Evolutionary conservation across 30 jellyfish, hydroid and myxozoan genomes (phyloP), one percentile per base, ranked within the genome.

Genomic region (Aurelia aurita): DNA sequence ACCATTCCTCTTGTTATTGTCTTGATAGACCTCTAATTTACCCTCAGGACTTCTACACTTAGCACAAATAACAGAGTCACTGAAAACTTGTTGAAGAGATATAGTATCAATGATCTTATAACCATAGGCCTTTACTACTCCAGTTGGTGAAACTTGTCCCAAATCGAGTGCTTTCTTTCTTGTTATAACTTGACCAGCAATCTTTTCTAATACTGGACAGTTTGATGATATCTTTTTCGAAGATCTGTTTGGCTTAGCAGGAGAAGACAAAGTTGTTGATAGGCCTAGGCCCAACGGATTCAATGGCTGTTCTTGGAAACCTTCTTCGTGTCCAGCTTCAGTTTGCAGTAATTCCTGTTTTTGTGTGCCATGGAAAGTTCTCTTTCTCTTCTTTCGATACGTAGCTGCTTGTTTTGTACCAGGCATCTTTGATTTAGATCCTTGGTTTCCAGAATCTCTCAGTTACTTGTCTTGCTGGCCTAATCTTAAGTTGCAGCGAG

Each of bases 91-190:
- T 34, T 34, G 77, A 64, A 64, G 77, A 22, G 49, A 26, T 16
- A n/a, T 49, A 64, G 53, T 64, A 34, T 64, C 77, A 22, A 64
- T 26, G 22, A 64, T 64, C 53, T 64, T 64, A 34, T 64, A 22
- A 31, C 77, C 77, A 64, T 64, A 64, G 31, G 77, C 77, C 49
- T n/a, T n/a, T n/a, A n/a, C n/a, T n/a, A n/a, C n/a, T n/a, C n/a
- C n/a, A n/a, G n/a, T n/a, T n/a, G n/a, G n/a, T n/a, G n/a, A n/a
- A n/a, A n/a, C n/a, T n/a, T n/a, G n/a, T n/a, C n/a, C n/a, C n/a
- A n/a, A n/a, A n/a, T n/a, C n/a, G n/a, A n/a, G n/a, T n/a, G n/a
- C n/a, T n/a, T n/a, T n/a, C n/a, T n/a, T n/a, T n/a, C n/a, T n/a
- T n/a, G n/a, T n/a, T n/a, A n/a, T n/a, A n/a, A n/a, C n/a, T n/a